phyloP scores from a whole-genome alignment of 2,888 invertebrate genomes.

The Atethmia centrago region DNA sequence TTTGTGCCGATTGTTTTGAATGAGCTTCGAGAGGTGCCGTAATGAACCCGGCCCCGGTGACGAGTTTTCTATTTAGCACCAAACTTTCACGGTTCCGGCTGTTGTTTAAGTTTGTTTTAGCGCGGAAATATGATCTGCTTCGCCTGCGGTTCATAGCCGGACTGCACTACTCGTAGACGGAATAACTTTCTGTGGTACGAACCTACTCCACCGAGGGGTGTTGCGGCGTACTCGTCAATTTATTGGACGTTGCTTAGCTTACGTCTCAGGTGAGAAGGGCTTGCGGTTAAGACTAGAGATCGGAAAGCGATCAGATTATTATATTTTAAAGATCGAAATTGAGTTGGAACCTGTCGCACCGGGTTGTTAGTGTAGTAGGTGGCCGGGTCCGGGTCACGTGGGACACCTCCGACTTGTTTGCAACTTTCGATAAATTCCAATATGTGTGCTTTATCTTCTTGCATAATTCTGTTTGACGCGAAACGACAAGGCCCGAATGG shows the following conservation, averaged over 20 bases:
- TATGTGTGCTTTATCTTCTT: slow-evolving; percentile 63
- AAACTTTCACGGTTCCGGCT: slow-evolving; percentile 45
- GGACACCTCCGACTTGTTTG: slow-evolving; percentile 44
- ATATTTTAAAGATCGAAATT: slow-evolving; percentile 21
- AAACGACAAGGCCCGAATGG: slow-evolving; percentile 61
- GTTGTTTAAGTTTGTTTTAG: slow-evolving; percentile 53
- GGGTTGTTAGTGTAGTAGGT: background rate
- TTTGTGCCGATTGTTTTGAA: slow-evolving; percentile 70
- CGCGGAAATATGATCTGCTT: slow-evolving; percentile 30
- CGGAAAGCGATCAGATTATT: slow-evolving; percentile 15
- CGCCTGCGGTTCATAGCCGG: background rate
- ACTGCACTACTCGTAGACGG: background rate
- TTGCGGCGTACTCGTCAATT: no score
- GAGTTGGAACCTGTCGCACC: background rate
- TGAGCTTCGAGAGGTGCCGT: slow-evolving; percentile 63
- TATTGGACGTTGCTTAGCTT: background rate
- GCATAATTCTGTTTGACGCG: slow-evolving; percentile 67
- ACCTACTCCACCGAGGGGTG: background rate
- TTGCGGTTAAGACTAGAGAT: slow-evolving; percentile 10
- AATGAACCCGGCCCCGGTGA: slow-evolving; percentile 62
- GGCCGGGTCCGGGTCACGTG: slow-evolving; percentile 4
- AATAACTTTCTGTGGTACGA: slow-evolving; percentile 10
- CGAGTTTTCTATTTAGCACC: slow-evolving; percentile 64
- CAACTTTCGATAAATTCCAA: slow-evolving; percentile 67
- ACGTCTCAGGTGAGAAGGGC: background rate